Conservation (phyloP, 2,113 vertebrate genomes). For the Epinephelus cyanopodus region DNA sequence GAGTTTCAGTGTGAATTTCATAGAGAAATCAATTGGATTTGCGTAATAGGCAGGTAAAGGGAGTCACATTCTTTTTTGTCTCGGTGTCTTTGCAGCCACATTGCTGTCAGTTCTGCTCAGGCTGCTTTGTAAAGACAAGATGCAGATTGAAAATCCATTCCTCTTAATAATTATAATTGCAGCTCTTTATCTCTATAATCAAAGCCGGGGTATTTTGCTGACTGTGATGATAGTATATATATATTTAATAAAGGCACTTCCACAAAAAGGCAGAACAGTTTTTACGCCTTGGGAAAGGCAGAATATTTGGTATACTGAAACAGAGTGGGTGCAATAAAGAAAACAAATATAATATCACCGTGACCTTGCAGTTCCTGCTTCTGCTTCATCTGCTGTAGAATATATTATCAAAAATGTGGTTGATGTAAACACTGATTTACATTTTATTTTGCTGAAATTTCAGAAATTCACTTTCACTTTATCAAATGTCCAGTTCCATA, state of each 20-base stretch:
- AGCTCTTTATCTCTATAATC: neutral
- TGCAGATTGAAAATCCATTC: neutral
- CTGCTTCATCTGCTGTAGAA: neutral
- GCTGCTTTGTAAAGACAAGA: neutral
- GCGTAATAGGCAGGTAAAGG: too few species aligned
- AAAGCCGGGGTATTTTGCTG: neutral
- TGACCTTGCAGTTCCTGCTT: neutral
- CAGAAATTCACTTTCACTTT: neutral
- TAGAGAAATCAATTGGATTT: neutral
- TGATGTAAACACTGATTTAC: too few species aligned
- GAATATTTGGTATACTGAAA: neutral
- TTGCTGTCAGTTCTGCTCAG: neutral
- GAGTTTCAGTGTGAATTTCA: neutral
- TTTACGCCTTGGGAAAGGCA: neutral
- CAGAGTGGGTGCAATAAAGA: neutral
- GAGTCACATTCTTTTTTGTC: too few species aligned
- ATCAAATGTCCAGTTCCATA: neutral
- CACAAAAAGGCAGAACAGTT: neutral
- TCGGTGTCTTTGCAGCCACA: too few species aligned
- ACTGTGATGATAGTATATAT: neutral
- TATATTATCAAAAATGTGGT: neutral
- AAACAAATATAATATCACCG: neutral
- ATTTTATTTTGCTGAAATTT: neutral
- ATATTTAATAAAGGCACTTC: neutral
- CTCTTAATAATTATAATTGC: neutral